Evolutionary conservation across 2,797 vertebrate genomes (phyloP), one percentile per base, ranked within the genome.

Genomic region (Sebastes oblongus): DNA sequence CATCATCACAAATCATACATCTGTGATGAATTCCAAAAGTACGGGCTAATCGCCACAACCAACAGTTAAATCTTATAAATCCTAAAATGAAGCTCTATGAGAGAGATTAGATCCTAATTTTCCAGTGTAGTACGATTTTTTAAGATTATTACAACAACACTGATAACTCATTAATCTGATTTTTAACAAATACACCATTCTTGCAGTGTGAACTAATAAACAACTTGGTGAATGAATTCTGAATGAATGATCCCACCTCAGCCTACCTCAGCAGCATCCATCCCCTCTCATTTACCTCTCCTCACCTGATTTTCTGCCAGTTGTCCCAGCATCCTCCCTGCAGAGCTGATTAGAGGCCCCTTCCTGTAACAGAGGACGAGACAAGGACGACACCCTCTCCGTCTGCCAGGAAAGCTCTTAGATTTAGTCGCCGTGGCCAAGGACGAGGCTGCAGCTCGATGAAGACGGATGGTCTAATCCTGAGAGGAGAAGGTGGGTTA

Each of bases 271-370:
- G 70, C 83, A 69, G 58, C 84, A 30, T 72, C 76, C 76, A 5
- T 29, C 60, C 42, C 46, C 5, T 84, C 83, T 87, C 85, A 25
- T 76, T 81, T 77, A 81, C 78, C 67, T 86, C 84, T 54, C 54
- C 78, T 86, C 89, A 86, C 85, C 91, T 91, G 89, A 81, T 87
- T 30, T 62, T 56, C 81, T 87, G 88, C 89, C 90, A 91, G 90
- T 13, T 78, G 29, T 79, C 76, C 69, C 70, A 72, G 72, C 76
- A 66, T 87, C 78, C 75, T 87, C 83, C 75, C 77, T n/a, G 52
- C 86, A 42, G 70, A 72, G 89, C 81, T 84, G 89, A 85, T 87
- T 77, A 86, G 82, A 84, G 75, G 69, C 78, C 77, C 56, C 75
- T 81, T 88, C 83, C 84, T 84, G 84, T 66, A 79, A 32, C 82